Evolutionary conservation across 2,113 vertebrate genomes (phyloP).

Genomic region (Vimba vimba): DNA sequence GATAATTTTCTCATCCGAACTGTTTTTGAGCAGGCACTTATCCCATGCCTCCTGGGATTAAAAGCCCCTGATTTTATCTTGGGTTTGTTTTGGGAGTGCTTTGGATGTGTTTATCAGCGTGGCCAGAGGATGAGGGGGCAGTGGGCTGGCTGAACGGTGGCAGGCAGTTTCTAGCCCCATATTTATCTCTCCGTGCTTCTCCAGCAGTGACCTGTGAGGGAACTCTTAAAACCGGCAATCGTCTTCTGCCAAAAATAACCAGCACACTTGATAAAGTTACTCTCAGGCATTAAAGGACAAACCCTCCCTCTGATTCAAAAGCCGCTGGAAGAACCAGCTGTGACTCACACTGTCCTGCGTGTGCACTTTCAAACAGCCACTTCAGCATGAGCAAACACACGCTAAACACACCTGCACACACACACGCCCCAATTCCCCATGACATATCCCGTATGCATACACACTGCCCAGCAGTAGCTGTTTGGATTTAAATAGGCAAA

Average conservation of each 20-base stretch:
- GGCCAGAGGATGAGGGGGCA: background rate
- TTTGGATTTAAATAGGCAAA: too few species aligned
- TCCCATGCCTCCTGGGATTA: background rate
- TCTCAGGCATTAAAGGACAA: slow-evolving; percentile 56
- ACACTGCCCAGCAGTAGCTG: too few species aligned
- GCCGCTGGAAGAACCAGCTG: slow-evolving; percentile 55
- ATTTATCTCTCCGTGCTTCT: slow-evolving; percentile 58
- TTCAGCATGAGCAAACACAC: slow-evolving; percentile 30
- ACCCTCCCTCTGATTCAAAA: slow-evolving; percentile 34
- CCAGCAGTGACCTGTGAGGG: slow-evolving; percentile 60
- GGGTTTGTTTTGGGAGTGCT: slow-evolving; percentile 1
- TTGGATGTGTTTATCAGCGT: slow-evolving; percentile 16
- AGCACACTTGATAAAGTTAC: slow-evolving; percentile 54
- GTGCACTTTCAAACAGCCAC: slow-evolving; percentile 7
- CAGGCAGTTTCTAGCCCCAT: slow-evolving; percentile 13
- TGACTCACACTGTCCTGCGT: slow-evolving; percentile 39
- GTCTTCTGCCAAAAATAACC: slow-evolving; percentile 64
- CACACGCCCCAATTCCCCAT: slow-evolving; percentile 2
- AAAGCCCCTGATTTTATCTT: slow-evolving; percentile 21
- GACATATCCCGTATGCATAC: background rate
- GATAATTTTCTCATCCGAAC: background rate
- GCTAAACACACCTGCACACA: slow-evolving; percentile 2
- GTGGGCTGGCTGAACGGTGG: slow-evolving; percentile 7
- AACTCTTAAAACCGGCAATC: slow-evolving; percentile 65
- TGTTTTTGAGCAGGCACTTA: background rate